These are phyloP conservation scores for Crioceris asparagi DNA, from an alignment of 2,888 invertebrate genomes.

Conservation along the genomic window DNA sequence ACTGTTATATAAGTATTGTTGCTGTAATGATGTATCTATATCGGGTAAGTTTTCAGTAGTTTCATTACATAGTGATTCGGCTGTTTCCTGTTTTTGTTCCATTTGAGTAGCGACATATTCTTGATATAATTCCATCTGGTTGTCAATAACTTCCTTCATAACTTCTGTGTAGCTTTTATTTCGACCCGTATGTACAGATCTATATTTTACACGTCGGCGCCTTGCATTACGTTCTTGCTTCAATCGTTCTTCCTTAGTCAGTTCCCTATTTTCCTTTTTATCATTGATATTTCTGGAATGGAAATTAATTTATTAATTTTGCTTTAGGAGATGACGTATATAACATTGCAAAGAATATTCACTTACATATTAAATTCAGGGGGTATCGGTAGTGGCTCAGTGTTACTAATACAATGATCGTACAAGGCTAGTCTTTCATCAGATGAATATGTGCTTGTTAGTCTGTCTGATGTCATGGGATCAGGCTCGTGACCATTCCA, in stretches of 20 bases:
- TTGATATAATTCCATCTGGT: constrained; percentile 39
- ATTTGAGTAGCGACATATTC: constrained; percentile 22
- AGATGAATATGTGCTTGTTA: constrained; percentile 38
- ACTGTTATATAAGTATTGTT: too few relatives aligned
- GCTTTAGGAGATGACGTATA: too few relatives aligned
- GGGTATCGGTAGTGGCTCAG: constrained; percentile 27
- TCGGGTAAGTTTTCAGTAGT: too few relatives aligned
- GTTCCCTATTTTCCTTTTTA: constrained; percentile 29
- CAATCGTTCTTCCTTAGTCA: constrained; percentile 39
- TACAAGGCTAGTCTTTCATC: constrained; percentile 49
- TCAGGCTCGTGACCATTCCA: constrained; percentile 35
- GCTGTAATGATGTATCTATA: too few relatives aligned
- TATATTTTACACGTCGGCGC: constrained; percentile 48
- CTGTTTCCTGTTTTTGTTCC: too few relatives aligned
- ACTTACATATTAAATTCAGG: constrained; percentile 36
- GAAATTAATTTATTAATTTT: constrained; percentile 3
- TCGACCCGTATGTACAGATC: constrained; percentile 43
- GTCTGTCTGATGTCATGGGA: constrained; percentile 34
- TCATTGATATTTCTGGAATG: constrained; percentile 15
- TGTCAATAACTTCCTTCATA: constrained; percentile 47
- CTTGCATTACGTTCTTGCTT: constrained; percentile 48
- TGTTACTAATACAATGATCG: constrained; percentile 40
- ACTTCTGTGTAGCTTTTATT: constrained; percentile 47
- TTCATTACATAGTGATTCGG: too few relatives aligned
- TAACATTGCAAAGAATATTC: too few relatives aligned